These are phyloP conservation scores for Jacana jacana DNA, from an alignment of 2,113 vertebrate species.

Conservation along the genomic window DNA sequence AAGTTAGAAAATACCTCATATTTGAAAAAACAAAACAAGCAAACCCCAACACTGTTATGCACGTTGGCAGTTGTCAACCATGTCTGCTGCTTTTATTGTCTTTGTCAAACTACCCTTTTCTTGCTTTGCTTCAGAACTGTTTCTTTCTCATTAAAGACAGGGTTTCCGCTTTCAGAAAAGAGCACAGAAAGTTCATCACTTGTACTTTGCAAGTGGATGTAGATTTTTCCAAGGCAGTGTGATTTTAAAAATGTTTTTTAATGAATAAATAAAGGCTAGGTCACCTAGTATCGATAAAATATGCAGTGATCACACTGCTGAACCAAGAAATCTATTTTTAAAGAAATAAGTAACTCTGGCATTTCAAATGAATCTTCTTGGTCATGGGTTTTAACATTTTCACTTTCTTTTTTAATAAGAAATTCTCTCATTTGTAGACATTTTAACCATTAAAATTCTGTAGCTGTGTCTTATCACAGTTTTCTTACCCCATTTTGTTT, in stretches of 20 bases:
- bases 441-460: not conserved
- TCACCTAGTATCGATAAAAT: not conserved
- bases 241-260: not conserved
- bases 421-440: not conserved
- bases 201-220: not conserved
- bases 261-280: not conserved
- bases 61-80: not conserved
- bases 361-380: not conserved
- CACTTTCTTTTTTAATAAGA: not conserved
- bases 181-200: not conserved
- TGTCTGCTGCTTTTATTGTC: not conserved
- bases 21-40: not conserved
- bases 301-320: not conserved
- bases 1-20: not conserved
- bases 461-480: not conserved
- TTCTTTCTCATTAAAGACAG: not conserved
- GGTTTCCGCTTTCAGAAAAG: not conserved
- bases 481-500: not conserved
- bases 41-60: not conserved
- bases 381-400: not conserved
- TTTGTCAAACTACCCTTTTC: not conserved
- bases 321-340: not conserved
- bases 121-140: not conserved
- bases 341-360: not conserved
- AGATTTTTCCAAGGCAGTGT: not conserved